A percentile compares a stretch with the other conserved stretches of the same genome.
phyloP scores from a whole-genome alignment of 35 echinoderm and acorn worm species.

The Apostichopus californicus region DNA sequence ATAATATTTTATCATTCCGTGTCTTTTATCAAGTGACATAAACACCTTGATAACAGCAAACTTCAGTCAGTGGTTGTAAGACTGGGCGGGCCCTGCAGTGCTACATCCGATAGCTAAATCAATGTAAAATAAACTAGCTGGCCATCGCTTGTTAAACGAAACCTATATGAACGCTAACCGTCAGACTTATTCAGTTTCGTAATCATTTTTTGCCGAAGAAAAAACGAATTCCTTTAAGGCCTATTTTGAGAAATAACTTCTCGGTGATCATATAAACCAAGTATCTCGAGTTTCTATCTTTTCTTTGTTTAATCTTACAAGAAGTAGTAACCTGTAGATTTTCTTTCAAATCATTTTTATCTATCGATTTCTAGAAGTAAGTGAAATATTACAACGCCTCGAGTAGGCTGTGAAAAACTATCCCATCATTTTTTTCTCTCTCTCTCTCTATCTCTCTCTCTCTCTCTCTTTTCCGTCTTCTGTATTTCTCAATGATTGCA shows the following conservation, averaged over 20 bases:
- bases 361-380: conserved; percentile 15
- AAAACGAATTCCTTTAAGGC: not conserved
- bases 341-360: conserved; percentile 21
- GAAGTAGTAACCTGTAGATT: conserved; percentile 13
- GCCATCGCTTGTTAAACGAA: too few species aligned
- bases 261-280: not conserved
- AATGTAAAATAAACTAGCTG: too few species aligned
- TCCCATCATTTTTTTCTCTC: conserved; percentile 3
- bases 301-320: conserved; percentile 11
- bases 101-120: too few species aligned
- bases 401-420: conserved; percentile 14
- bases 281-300: not conserved
- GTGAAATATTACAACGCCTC: conserved; percentile 17
- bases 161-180: not conserved
- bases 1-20: too few species aligned
- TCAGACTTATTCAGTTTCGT: not conserved
- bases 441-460: not conserved
- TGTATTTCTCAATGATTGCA: conserved; percentile 37
- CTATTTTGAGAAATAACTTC: conserved; percentile 14
- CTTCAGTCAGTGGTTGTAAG: too few species aligned
- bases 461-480: not conserved
- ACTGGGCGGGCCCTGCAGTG: too few species aligned
- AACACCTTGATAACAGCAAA: too few species aligned
- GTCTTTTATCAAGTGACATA: too few species aligned
- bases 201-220: not conserved